Base-by-base conservation (phyloP, 2,888 invertebrate genomes). In the Gymnocheta viridis region DNA sequence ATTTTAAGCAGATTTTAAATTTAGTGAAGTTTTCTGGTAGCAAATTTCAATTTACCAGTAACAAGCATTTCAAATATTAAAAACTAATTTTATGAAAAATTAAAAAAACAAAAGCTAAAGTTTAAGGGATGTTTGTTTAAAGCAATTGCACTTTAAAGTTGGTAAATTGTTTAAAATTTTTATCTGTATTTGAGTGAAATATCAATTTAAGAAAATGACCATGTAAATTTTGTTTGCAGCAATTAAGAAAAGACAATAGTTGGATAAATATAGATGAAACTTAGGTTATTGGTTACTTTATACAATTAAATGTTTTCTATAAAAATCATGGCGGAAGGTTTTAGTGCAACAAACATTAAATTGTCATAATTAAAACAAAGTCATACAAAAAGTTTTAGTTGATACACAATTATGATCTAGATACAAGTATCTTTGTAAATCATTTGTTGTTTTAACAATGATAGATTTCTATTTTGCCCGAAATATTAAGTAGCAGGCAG, bases 1-100 rank as follows among this genome's bases (percentile, higher is more conserved):
- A 17, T 4, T 56, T 56, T n/a, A 41, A 44, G 27, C 17, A 27
- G 41, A 62, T 44, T 62, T 62, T n/a, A 24, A 62, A 41, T 44
- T 41, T 7, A 38, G 22, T 27, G 2, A 24, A 27, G 27, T 14
- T 1, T 14, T 32, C 1, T 19, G 4, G 1, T 7, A n/a, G 62
- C 7, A 27, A 17, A 44, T 44, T 41, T 62, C 24, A n/a, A 24
- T 44, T 41, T 41, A 17, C 14, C 9, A n/a, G 41, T 14, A 17
- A 24, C 24, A 62, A 14, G 41, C 24, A 24, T 22, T 38, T 41
- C 10, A 17, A 44, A 41, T 27, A 62, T 62, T 22, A 22, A 22
- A 19, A 10, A 4, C 10, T 22, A 49, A 49, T 7, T 44, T 17
- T 44, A 44, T 17, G 17, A 44, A n/a, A 44, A 44, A 47, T 5